Conservation (phyloP, 2,888 invertebrate genomes). For the Brachypalpus laphriformis region DNA sequence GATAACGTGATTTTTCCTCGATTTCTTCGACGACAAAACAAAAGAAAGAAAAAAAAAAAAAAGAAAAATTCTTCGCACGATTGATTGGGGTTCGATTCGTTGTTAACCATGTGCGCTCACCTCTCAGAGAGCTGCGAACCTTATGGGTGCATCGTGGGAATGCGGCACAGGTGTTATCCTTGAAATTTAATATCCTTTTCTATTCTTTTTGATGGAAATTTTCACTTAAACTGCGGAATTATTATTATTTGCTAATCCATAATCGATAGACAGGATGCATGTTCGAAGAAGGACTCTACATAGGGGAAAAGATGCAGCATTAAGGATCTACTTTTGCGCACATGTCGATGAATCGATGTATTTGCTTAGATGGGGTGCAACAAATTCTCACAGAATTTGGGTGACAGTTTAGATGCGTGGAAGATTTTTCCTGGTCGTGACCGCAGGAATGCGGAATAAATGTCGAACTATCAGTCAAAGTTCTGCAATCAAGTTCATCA, state of each 20-base stretch:
- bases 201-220: conserved; percentile 44
- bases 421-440: conserved; percentile 27
- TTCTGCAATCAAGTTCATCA: neutral
- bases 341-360: conserved; percentile 47
- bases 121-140: conserved; percentile 10
- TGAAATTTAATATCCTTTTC: conserved; percentile 65
- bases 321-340: neutral
- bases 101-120: neutral
- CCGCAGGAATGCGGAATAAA: neutral
- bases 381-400: conserved; percentile 26
- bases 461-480: neutral
- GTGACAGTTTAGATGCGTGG: conserved; percentile 30
- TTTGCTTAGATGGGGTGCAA: conserved; percentile 7
- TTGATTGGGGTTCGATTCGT: conserved; percentile 64
- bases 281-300: conserved; percentile 17
- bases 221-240: conserved; percentile 23
- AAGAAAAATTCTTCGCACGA: conserved; percentile 34
- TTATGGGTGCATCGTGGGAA: conserved; percentile 71
- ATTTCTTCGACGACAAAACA: conserved; percentile 28
- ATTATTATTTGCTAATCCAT: conserved; percentile 69
- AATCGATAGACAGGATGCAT: conserved; percentile 63
- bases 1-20: conserved; percentile 59
- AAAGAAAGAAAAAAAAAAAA: conserved; percentile 5
- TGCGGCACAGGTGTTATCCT: conserved; percentile 54
- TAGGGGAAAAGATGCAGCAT: neutral